phyloP scores from a whole-genome alignment of 1,140 invertebrate genomes.

The Pachyrhynchus sulphureomaculatus region DNA sequence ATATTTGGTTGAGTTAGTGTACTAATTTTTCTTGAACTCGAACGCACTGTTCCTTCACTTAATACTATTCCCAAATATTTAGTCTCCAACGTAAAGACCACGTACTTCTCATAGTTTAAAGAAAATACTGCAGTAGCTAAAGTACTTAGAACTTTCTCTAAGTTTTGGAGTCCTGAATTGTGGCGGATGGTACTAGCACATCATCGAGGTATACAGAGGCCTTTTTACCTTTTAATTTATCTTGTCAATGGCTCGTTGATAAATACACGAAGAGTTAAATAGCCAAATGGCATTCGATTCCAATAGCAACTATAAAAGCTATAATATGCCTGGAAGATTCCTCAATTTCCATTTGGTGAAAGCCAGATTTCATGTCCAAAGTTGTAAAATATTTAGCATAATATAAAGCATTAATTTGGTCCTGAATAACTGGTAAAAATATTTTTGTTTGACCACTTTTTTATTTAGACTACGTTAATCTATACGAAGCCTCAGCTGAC shows the following conservation, averaged over 20 bases:
- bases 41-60: slow-evolving; percentile 16
- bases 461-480: too few species aligned
- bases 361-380: slow-evolving; percentile 46
- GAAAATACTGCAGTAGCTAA: slow-evolving; percentile 15
- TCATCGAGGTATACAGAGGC: slow-evolving; percentile 35
- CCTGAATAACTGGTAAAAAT: slow-evolving; percentile 28
- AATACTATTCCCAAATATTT: slow-evolving; percentile 41
- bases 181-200: slow-evolving; percentile 40
- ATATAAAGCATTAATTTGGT: slow-evolving; percentile 29
- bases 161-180: slow-evolving; percentile 30
- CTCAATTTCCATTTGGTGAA: slow-evolving; percentile 34
- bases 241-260: slow-evolving; percentile 37
- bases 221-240: slow-evolving; percentile 18
- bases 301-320: slow-evolving; percentile 33
- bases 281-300: slow-evolving; percentile 39
- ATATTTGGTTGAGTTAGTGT: slow-evolving; percentile 36
- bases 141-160: slow-evolving; percentile 31
- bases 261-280: slow-evolving; percentile 36
- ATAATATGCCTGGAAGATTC: slow-evolving; percentile 31
- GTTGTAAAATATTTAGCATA: slow-evolving; percentile 32
- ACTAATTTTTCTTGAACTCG: slow-evolving; percentile 38
- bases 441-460: too few species aligned
- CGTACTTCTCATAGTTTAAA: slow-evolving; percentile 37
- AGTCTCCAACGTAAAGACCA: slow-evolving; percentile 33
- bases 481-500: too few species aligned